These are phyloP conservation scores for Lasioglossum calceatum DNA, from an alignment of 2,888 invertebrate species.

Conservation along the genomic window DNA sequence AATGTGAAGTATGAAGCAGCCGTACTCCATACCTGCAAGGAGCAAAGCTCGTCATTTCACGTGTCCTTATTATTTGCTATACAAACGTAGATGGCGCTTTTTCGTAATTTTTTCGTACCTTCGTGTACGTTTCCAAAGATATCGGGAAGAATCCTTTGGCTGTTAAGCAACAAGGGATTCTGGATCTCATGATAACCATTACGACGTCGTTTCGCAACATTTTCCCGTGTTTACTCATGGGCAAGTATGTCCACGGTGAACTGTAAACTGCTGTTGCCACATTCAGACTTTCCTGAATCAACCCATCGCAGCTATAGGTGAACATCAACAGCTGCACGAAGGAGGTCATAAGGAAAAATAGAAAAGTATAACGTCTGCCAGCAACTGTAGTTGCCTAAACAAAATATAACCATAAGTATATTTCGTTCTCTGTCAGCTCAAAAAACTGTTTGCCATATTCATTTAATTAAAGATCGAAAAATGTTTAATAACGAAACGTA, in stretches of 20 bases:
- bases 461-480: not conserved
- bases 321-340: slow-evolving; percentile 18
- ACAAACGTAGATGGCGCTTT: not conserved
- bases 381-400: not conserved
- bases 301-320: slow-evolving; percentile 22
- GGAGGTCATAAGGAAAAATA: not conserved
- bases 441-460: not conserved
- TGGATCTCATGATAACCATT: slow-evolving; percentile 17
- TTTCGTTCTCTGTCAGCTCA: not conserved
- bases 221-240: not conserved
- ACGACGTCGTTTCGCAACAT: not conserved
- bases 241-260: not conserved
- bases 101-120: not conserved
- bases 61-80: not conserved
- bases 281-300: slow-evolving; percentile 8
- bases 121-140: slow-evolving; percentile 39
- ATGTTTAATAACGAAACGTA: not conserved
- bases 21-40: slow-evolving; percentile 48
- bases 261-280: not conserved
- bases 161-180: slow-evolving; percentile 50
- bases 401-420: not conserved
- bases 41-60: not conserved
- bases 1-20: slow-evolving; percentile 55
- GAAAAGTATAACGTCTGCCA: slow-evolving; percentile 16
- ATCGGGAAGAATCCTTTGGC: slow-evolving; percentile 58